phyloP scores from a whole-genome alignment of 2,888 invertebrate genomes.

The Polymixis lichenea region DNA sequence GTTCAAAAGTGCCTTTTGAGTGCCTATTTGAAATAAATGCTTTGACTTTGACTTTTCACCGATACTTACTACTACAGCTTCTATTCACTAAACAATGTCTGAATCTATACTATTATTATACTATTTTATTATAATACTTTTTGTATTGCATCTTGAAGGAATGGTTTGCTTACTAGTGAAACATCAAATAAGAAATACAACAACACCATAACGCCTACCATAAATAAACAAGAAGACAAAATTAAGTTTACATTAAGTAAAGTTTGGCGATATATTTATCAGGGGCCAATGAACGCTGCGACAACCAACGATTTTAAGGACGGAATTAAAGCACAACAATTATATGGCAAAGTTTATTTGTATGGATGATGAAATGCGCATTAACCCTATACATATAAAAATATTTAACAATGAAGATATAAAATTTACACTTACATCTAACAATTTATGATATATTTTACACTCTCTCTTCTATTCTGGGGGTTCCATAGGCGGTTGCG shows the following conservation, averaged over 20 bases:
- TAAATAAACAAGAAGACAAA: background rate
- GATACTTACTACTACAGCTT: background rate
- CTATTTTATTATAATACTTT: too few species aligned
- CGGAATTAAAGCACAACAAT: conserved; percentile 18
- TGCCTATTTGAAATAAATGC: too few species aligned
- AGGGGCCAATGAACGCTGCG: background rate
- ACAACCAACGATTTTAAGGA: background rate
- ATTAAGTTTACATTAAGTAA: too few species aligned
- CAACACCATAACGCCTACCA: background rate
- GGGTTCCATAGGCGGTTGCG: conserved; percentile 93
- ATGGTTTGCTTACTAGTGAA: background rate
- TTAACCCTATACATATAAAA: conserved; percentile 59
- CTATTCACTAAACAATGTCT: too few species aligned
- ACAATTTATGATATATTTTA: conserved; percentile 68
- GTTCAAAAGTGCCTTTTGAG: too few species aligned
- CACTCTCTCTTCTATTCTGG: conserved; percentile 84
- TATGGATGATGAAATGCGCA: conserved; percentile 49
- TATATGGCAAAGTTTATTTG: conserved; percentile 60
- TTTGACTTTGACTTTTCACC: too few species aligned
- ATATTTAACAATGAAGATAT: conserved; percentile 66
- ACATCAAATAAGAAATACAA: background rate
- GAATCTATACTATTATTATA: too few species aligned
- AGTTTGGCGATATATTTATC: background rate
- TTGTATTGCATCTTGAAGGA: background rate
- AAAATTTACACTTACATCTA: conserved; percentile 65